Evolutionary conservation across 1,140 invertebrate genomes (phyloP), one percentile per base, ranked within the genome.

Genomic region (Acromyrmex charruanus): DNA sequence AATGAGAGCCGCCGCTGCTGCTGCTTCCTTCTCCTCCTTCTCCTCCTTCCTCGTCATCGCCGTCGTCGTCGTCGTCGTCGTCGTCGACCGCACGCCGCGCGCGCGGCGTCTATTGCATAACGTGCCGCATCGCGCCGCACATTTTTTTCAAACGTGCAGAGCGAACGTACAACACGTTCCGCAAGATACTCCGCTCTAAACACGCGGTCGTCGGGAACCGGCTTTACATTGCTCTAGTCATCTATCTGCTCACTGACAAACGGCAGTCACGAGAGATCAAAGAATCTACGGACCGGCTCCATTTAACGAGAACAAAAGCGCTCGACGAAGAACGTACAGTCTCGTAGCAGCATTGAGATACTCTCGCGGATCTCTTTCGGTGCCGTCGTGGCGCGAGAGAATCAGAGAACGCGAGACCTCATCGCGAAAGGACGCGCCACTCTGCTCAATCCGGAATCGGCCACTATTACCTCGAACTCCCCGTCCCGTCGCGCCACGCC

Each of bases 31-130:
- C 63, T 58, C 63, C 25, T 68, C 35, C 14, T 58, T n/a, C n/a
- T n/a, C 55, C 25, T 82, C 16, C 63, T 58, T 68, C 35, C 14
- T 58, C 55, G 4, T 18, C 14, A 18, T 53, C 51, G 14, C 5
- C 51, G 16, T 12, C 21, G 3, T 12, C 58, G 2, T 5, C 59
- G 21, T 12, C 61, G 16, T 21, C 66, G 14, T 72, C 71, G 49
- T 0, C 28, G 61, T 53, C 79, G 63, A 18, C 35, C 21, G 59
- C 39, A 3, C 44, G 77, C 9, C 18, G 51, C 65, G 21, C 61
- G 28, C 63, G 63, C 77, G 77, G 49, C 66, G 25, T 74, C 80
- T 74, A 21, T 84, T 84, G 80, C 80, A 49, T 84, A 84, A 84
- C 49, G 53, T 18, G n/a, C 5, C 74, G 35, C 74, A 55, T 16